Evolutionary conservation across 2,888 invertebrate genomes (phyloP), one percentile per base, ranked within the genome.

Genomic region (Noctua pronuba): DNA sequence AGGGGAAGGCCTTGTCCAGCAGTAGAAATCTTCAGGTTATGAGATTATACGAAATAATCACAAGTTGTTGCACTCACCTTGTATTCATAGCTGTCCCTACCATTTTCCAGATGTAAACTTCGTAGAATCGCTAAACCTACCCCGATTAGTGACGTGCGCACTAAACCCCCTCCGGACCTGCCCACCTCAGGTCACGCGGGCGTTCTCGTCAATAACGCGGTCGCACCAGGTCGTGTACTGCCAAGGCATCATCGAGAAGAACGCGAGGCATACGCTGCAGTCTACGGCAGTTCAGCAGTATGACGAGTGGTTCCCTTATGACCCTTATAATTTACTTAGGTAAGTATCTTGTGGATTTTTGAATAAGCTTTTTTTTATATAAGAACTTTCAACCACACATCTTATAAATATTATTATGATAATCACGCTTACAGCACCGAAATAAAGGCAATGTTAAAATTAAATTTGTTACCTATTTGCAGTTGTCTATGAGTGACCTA

Each of bases 191-290:
- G 98, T 99, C 28, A 98, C 98, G 0, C 97, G 98, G 82, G 98
- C 98, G 35, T 99, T 99, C 94, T 98, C 99, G 0, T 97, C 98
- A 0, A 97, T 99, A 2, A 98, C 98, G 0, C 97, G 98, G 71
- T 97, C 98, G 18, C 98, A 99, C 93, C 99, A 99, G 92, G 97
- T 99, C 73, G 99, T 98, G 0, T 99, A 99, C 95, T 99, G 99
- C 94, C 98, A 99, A 93, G 97, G 99, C 0, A 97, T 99, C 68
- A 98, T 99, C 60, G 99, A 99, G 93, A 97, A 98, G 88, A 99
- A 99, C 95, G 94, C 97, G 0, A 96, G 98, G 4, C 94, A 95
- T 60, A 96, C 97, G 58, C 90, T 97, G 24, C 96, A 95, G 90
- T 73, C 95, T 83, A 13, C 94, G 87, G 82, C 93, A 5, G 94